phyloP scores from a whole-genome alignment of 1,140 invertebrate genomes.

The Zaprionus ornatus region DNA sequence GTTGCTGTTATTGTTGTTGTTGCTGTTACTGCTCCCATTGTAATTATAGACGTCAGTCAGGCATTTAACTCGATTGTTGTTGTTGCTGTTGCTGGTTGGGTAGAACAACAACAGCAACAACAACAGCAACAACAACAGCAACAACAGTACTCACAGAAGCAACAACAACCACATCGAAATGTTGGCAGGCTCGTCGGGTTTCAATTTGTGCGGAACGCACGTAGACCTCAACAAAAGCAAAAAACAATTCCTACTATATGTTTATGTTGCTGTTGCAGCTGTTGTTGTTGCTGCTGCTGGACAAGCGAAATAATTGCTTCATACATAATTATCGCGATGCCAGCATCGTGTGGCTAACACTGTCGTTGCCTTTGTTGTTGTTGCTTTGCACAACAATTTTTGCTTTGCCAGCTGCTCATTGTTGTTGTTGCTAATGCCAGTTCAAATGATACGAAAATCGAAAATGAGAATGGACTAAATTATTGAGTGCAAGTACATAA shows the following conservation, averaged over 20 bases:
- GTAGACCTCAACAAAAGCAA: constrained; percentile 40
- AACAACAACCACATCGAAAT: constrained; percentile 29
- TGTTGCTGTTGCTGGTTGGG: constrained; percentile 31
- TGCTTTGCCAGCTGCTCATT: neutral
- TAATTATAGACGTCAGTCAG: constrained; percentile 81
- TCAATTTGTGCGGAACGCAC: constrained; percentile 72
- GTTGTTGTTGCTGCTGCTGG: constrained; percentile 59
- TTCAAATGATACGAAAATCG: neutral
- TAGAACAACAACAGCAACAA: constrained; percentile 30
- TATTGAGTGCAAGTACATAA: neutral
- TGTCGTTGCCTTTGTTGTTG: constrained; percentile 19
- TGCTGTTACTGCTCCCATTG: constrained; percentile 61
- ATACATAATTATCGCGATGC: constrained; percentile 75
- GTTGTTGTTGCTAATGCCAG: constrained; percentile 27
- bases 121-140: constrained; percentile 21
- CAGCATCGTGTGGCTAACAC: constrained; percentile 14
- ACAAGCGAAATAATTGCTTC: constrained; percentile 76
- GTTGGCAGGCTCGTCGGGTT: constrained; percentile 59
- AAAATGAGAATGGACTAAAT: neutral
- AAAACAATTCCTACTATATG: constrained; percentile 53
- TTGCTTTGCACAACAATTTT: neutral
- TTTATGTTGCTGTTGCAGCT: constrained; percentile 24
- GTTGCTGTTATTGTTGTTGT: constrained; percentile 37
- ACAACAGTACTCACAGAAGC: constrained; percentile 14
- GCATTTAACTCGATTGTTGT: constrained; percentile 69